Evolutionary conservation across 2,888 invertebrate species (phyloP).

Genomic region (Onchidella celtica): DNA sequence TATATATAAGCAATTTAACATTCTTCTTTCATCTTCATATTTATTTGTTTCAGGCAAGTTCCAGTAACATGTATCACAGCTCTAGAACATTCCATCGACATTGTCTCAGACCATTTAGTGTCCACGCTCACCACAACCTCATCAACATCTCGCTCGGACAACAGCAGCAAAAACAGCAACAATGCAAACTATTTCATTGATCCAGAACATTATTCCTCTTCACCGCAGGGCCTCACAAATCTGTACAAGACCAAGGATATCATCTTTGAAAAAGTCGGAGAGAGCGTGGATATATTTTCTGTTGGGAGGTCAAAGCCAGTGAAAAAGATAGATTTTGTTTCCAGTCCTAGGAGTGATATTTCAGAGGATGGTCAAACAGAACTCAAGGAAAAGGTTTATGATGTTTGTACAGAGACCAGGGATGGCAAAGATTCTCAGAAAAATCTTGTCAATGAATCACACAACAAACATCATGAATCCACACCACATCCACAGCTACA

Average conservation of each 20-base stretch:
- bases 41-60: too few relatives aligned
- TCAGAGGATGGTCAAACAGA: too few relatives aligned
- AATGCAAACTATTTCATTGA: background rate
- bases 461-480: background rate
- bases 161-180: background rate
- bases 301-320: background rate
- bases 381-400: background rate
- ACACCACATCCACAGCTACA: background rate
- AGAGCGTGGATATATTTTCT: background rate
- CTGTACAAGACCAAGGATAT: background rate
- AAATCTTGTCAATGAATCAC: background rate
- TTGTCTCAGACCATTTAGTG: background rate
- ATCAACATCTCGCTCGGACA: background rate
- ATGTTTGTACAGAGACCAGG: background rate
- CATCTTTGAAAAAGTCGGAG: background rate
- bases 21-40: too few relatives aligned
- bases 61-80: constrained; percentile 14
- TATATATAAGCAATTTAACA: too few relatives aligned
- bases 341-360: background rate
- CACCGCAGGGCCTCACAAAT: too few relatives aligned
- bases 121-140: background rate
- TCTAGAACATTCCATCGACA: constrained; percentile 34
- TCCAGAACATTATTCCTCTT: background rate
- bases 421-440: too few relatives aligned
- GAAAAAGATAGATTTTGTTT: background rate